Conservation (phyloP, 2,113 vertebrate species). For the Ailuropoda melanoleuca region DNA sequence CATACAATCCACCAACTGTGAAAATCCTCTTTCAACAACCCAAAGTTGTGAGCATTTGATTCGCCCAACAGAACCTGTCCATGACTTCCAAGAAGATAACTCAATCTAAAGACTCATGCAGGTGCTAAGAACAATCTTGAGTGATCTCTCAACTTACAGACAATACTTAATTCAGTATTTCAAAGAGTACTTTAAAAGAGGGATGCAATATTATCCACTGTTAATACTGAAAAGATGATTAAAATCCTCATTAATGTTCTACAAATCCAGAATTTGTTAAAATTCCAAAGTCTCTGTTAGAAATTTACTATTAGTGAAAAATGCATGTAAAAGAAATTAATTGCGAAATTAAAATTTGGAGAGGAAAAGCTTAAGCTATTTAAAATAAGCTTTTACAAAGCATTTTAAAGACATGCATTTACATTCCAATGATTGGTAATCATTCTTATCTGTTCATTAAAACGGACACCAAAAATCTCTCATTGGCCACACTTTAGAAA, state of each 20-base stretch:
- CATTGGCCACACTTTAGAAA: background rate
- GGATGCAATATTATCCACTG: background rate
- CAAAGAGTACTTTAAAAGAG: background rate
- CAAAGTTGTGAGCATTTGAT: background rate
- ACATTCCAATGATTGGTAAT: slow-evolving; percentile 47
- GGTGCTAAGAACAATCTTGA: background rate
- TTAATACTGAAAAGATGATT: background rate
- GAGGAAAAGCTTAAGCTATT: slow-evolving; percentile 20
- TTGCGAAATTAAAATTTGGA: slow-evolving; percentile 52
- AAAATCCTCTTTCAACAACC: slow-evolving; percentile 1
- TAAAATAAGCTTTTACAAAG: slow-evolving; percentile 33
- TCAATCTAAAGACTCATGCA: background rate
- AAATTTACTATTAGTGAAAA: slow-evolving; percentile 48
- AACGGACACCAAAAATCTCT: background rate
- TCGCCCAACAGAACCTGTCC: background rate
- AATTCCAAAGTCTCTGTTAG: slow-evolving; percentile 35
- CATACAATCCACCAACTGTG: background rate
- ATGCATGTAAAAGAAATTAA: slow-evolving; percentile 2
- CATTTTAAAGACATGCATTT: slow-evolving; percentile 38
- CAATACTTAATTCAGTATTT: slow-evolving; percentile 26
- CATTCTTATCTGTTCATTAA: slow-evolving; percentile 45
- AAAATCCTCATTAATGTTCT: background rate
- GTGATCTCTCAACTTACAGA: background rate
- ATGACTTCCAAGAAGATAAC: slow-evolving; percentile 40
- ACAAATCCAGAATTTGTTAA: slow-evolving; percentile 46